Base-by-base conservation (phyloP, 1,140 invertebrate genomes). In the Seison nebaliae region DNA sequence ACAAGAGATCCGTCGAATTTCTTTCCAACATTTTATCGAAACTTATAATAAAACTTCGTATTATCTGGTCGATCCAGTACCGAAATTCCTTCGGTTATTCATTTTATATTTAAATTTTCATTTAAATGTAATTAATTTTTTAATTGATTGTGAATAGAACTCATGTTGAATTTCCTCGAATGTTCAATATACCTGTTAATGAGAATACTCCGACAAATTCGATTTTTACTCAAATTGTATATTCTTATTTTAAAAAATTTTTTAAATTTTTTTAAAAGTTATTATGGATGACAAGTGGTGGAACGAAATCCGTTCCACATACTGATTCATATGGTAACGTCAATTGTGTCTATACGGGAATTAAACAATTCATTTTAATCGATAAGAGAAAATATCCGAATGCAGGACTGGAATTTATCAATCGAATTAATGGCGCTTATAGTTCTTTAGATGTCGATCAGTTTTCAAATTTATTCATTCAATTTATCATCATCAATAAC, bases 281-380 rank as follows among this genome's bases (percentile, higher is more conserved):
- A 23, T n/a, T 59, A 49, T 59, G 55, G 55, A 54, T 53, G 38
- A 59, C 54, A 33, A 54, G 53, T 44, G 56, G 56, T 5, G 54
- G 52, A 1, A 59, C 56, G 2, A 49, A 48, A 20, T 59, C 56
- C 31, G 55, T 59, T 0, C 48, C 53, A 5, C 57, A 60, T 39
- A 51, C 49, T 29, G 57, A 60, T 34, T 43, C 43, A n/a, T 43
- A 53, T 11, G 54, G 57, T 26, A 59, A 59, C 36, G 50, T 59
- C 20, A 55, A 54, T 36, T 59, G 56, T 46, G 22, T 54, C 7
- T 51, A 47, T 12, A 34, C 51, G n/a, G 56, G 56, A 33, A 42
- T 46, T 4, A 59, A 59, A 43, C 34, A 45, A 30, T 47, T 57
- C 31, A 37, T 54, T 7, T 43, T 57, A 37, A 45, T 59, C 16